Evolutionary conservation across 2,888 invertebrate genomes (phyloP), one percentile per base, ranked within the genome.

Genomic region (Kuschelorhynchus macadamiae): DNA sequence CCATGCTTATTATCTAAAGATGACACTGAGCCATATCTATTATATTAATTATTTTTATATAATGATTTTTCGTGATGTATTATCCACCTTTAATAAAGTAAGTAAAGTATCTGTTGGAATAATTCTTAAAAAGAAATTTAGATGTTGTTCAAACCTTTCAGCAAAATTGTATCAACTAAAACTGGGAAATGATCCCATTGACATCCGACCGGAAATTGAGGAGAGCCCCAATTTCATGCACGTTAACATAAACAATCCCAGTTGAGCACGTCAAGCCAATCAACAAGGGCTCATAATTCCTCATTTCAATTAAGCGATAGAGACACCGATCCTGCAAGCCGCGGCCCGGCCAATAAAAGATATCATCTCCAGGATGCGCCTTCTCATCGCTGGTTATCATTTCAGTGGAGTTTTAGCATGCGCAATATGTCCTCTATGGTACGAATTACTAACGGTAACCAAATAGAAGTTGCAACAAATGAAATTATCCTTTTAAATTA

Each of bases 281-380:
- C 77, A 76, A 77, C 71, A 72, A 71, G 74, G 64, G 77, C 75
- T 76, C 79, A 75, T 81, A 81, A 81, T 80, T 81, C 80, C 77
- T 79, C 79, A 78, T 81, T 81, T 81, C 81, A 81, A 80, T 81
- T 81, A 81, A 80, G 80, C 76, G 76, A 76, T 76, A 71, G 70
- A 72, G 57, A 73, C 65, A 49, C 55, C 49, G 61, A 55, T 61
- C 42, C 49, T 21, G 39, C 53, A 73, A 74, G 75, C 71, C 73
- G 71, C 71, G 75, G 76, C 76, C 77, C 75, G 77, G 77, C 76
- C 81, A 80, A 81, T 82, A 81, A 82, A 81, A 81, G 80, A 80
- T 80, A 79, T 76, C 77, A 75, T 79, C 78, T 78, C 76, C 74
- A 79, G 80, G 80, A 80, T 81, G 80, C 81, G 78, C 81, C 79